These are phyloP conservation scores for Microchirus variegatus DNA, from an alignment of 2,797 vertebrate genomes.

Conservation along the genomic window DNA sequence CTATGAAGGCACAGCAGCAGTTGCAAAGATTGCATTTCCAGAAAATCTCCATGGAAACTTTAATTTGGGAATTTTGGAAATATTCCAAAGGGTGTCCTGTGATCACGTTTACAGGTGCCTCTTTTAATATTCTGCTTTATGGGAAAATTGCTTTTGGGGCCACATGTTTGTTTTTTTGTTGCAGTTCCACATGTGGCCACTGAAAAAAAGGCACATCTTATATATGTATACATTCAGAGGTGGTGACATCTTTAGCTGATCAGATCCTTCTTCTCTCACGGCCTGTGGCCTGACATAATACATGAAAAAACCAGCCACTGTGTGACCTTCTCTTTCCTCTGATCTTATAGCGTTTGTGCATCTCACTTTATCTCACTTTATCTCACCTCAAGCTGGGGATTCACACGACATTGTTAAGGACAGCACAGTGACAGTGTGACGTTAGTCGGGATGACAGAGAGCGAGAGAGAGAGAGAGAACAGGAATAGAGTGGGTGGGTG, in stretches of 20 bases:
- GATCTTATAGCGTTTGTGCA: not conserved
- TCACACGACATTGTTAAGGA: not conserved
- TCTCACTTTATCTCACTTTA: constrained; percentile 18
- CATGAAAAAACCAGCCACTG: not conserved
- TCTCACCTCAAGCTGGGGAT: not conserved
- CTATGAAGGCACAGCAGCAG: no score
- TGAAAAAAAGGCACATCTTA: no score
- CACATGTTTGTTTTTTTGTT: no score
- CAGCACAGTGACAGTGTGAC: not conserved
- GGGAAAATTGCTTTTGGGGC: no score
- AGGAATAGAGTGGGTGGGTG: constrained; percentile 12
- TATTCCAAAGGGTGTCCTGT: no score
- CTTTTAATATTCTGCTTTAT: no score
- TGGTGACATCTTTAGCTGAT: not conserved
- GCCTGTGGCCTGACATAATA: not conserved
- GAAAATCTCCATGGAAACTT: no score
- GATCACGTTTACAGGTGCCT: no score
- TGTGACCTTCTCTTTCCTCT: not conserved
- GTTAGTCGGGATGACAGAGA: constrained; percentile 10
- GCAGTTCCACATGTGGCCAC: no score
- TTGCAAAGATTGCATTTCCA: no score
- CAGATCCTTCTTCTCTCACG: not conserved
- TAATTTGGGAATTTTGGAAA: no score
- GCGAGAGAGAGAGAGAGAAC: not conserved
- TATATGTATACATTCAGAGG: no score